A percentile compares a stretch with the other conserved stretches of the same genome.
Evolutionary conservation across 2,888 invertebrate genomes (phyloP).

Genomic region (Tryphoninae sp.): DNA sequence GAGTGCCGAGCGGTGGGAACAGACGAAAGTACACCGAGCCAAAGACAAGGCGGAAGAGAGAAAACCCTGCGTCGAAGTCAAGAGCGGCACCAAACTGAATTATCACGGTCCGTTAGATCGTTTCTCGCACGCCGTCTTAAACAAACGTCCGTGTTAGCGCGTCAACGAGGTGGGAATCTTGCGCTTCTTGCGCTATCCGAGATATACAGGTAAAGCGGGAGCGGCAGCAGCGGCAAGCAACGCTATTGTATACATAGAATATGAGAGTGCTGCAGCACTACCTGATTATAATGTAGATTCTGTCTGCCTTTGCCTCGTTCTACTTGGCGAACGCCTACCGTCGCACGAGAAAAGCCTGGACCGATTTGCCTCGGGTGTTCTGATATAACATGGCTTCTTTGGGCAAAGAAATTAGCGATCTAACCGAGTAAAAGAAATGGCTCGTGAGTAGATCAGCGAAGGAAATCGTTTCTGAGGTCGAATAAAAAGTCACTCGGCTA

Average conservation of each 20-base stretch:
- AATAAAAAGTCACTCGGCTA: too few relatives aligned
- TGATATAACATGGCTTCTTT: background rate
- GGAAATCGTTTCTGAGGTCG: too few relatives aligned
- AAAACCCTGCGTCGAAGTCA: conserved; percentile 39
- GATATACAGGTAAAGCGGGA: background rate
- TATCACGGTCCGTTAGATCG: conserved; percentile 67
- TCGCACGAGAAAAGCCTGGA: background rate
- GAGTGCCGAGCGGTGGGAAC: background rate
- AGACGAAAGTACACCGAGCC: background rate
- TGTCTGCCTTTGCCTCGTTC: background rate
- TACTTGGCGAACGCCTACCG: background rate
- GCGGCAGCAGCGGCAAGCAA: background rate
- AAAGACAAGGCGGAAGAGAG: conserved; percentile 24
- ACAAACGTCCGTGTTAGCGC: conserved; percentile 65
- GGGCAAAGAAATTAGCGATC: background rate
- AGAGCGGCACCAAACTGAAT: conserved; percentile 66
- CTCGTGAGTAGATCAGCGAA: too few relatives aligned
- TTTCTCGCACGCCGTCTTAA: conserved; percentile 57
- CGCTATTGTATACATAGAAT: background rate
- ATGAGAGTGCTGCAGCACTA: conserved; percentile 1
- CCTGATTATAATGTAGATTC: conserved; percentile 4
- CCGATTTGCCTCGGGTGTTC: background rate
- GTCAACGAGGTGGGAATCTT: conserved; percentile 62
- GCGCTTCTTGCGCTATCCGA: conserved; percentile 35
- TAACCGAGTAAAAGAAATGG: background rate